These are phyloP conservation scores for Hydriomena furcata DNA, from an alignment of 2,888 invertebrate genomes.

Conservation along the genomic window DNA sequence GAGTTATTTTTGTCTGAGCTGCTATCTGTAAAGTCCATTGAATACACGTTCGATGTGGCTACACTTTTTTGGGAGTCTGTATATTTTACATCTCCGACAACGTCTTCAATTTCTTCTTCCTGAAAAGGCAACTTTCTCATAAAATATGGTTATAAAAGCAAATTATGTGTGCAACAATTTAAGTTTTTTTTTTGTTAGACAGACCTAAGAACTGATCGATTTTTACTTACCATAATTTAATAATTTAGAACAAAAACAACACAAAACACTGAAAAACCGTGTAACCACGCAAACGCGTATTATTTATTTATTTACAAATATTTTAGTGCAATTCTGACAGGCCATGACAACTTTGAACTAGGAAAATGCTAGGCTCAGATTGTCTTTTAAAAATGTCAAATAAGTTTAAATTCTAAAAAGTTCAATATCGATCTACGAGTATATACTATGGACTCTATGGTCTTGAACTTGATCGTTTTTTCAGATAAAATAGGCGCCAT, in stretches of 20 bases:
- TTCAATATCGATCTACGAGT: too few species aligned
- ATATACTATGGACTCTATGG: too few species aligned
- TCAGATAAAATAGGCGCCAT: too few species aligned
- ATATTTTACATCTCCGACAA: slow-evolving; percentile 60
- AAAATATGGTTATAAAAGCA: too few species aligned
- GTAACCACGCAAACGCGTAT: slow-evolving; percentile 53
- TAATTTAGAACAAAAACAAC: slow-evolving; percentile 70
- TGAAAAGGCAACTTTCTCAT: slow-evolving; percentile 37
- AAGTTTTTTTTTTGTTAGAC: background rate
- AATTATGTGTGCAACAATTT: too few species aligned
- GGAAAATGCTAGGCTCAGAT: slow-evolving; percentile 45
- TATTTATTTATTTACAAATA: slow-evolving; percentile 65
- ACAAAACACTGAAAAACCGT: slow-evolving; percentile 50
- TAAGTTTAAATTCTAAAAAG: slow-evolving; percentile 1
- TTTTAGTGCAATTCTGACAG: slow-evolving; percentile 73
- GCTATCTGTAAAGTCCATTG: slow-evolving; percentile 69
- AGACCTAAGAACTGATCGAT: background rate
- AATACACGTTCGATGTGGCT: slow-evolving; percentile 64
- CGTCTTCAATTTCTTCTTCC: slow-evolving; percentile 72
- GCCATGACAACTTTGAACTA: slow-evolving; percentile 66
- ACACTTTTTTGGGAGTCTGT: slow-evolving; percentile 76
- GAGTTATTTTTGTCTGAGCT: slow-evolving; percentile 68
- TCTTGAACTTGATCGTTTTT: too few species aligned
- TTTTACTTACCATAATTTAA: slow-evolving; percentile 63
- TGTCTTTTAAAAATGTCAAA: slow-evolving; percentile 4